These are phyloP conservation scores for Sycophaga agraensis DNA, from an alignment of 1,140 invertebrate genomes.

Conservation along the genomic window DNA sequence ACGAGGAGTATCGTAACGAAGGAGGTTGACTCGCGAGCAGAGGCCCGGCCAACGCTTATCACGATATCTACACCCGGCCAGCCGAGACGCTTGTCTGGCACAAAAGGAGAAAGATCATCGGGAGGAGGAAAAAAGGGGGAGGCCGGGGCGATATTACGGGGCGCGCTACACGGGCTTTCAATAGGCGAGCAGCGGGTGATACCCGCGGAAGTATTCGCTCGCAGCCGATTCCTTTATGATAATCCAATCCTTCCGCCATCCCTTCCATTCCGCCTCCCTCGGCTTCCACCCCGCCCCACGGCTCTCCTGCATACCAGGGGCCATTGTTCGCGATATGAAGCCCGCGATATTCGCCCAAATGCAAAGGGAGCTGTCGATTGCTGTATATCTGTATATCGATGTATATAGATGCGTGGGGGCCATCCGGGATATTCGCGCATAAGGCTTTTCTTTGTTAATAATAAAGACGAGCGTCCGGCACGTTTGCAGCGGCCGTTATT, in stretches of 20 bases:
- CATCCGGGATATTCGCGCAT: neutral
- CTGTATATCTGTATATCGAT: neutral
- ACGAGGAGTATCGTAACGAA: too few species aligned
- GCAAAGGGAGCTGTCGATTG: neutral
- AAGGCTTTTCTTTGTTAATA: conserved; percentile 9
- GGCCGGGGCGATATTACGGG: too few species aligned
- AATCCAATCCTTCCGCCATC: conserved; percentile 17
- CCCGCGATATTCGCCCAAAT: conserved; percentile 3
- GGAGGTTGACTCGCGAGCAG: too few species aligned
- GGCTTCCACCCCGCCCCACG: too few species aligned
- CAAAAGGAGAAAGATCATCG: too few species aligned
- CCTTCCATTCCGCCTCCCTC: neutral
- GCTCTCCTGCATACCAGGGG: neutral
- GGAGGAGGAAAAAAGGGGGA: too few species aligned
- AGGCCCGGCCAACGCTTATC: too few species aligned
- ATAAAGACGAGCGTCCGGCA: neutral
- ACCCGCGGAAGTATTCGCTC: conserved; percentile 3
- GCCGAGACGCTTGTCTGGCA: too few species aligned
- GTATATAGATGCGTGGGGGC: neutral
- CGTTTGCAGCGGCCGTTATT: conserved; percentile 21
- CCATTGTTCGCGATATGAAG: conserved; percentile 20
- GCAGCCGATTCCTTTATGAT: conserved; percentile 18
- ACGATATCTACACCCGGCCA: too few species aligned
- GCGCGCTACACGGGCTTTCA: conserved; percentile 1
- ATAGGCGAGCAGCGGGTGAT: neutral